These are phyloP conservation scores for Halotydeus destructor DNA, from an alignment of 1,140 invertebrate genomes.

Conservation along the genomic window DNA sequence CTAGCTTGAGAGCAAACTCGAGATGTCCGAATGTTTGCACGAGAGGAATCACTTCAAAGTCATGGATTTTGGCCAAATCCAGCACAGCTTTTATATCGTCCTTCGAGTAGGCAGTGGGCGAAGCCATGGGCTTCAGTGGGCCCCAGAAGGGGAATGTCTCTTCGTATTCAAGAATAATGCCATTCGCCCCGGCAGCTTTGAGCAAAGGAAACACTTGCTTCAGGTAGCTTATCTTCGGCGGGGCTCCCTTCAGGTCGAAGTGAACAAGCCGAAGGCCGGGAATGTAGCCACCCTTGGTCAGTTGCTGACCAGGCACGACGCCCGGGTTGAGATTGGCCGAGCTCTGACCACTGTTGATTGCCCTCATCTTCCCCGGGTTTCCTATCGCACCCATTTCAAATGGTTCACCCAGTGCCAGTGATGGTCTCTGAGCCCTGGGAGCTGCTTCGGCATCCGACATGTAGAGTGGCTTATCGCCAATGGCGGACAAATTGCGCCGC, in stretches of 20 bases:
- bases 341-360: constrained; percentile 3
- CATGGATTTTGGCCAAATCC: constrained; percentile 36
- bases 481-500: constrained; percentile 14
- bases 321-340: background rate
- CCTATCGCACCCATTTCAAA: background rate
- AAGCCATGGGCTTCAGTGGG: constrained; percentile 38
- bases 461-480: constrained; percentile 1
- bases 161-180: constrained; percentile 80
- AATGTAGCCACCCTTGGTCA: constrained; percentile 8
- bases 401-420: constrained; percentile 1
- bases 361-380: constrained; percentile 2
- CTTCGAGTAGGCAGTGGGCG: constrained; percentile 51
- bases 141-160: constrained; percentile 87
- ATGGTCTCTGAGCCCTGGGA: constrained; percentile 3
- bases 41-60: constrained; percentile 64
- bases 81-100: constrained; percentile 42
- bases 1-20: constrained; percentile 66
- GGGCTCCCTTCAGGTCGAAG: constrained; percentile 50
- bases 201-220: constrained; percentile 34
- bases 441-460: background rate
- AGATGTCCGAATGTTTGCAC: constrained; percentile 90
- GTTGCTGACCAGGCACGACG: background rate
- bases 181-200: constrained; percentile 57
- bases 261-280: constrained; percentile 34
- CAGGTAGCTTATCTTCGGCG: constrained; percentile 40